Base-by-base conservation (phyloP, 1,140 invertebrate genomes). In the Panulirus ornatus region DNA sequence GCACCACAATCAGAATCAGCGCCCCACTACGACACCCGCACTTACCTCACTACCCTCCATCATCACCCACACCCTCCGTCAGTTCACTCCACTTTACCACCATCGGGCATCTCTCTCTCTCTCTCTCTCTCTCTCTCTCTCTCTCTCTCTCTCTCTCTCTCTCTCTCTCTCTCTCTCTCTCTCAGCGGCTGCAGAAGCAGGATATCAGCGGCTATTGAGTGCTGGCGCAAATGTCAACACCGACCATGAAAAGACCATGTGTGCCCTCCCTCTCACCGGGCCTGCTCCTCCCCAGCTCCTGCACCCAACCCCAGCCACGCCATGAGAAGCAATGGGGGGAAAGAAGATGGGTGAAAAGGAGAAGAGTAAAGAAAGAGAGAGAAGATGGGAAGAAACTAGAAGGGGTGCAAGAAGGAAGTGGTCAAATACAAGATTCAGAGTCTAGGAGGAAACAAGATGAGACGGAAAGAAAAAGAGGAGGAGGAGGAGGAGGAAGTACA, bases 151-250 rank as follows among this genome's bases (percentile, higher is more conserved):
- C 47, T 51, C 78, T n/a, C 47, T 42, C 6, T 14, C 22, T 19
- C 82, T 0, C 2, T 19, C 51, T 63, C 34, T 1, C 42, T 9
- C 0, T 3, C 30, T 34, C 63, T 44, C 30, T 40, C 58, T 42
- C 40, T 34, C 51, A 40, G 14, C 36, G 1, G 5, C 40, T 27
- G 5, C 63, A 42, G 30, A 44, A 30, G 47, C 78, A 38, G 54
- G 78, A 66, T 40, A 66, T 42, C 81, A 84, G 40, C 9, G 42
- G 40, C 30, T 84, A 58, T 81, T 81, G 30, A 81, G 44, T 34
- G 78, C 27, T 58, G 78, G n/a, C n/a, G 51, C 47, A 34, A 81
- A 81, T 81, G 47, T 81, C 47, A 81, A 81, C 78, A 58, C n/a
- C 3, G n/a, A 30, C 58, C n/a, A 66, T 27, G n/a, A 66, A 30